Percentiles rank a stretch among this genome's conserved stretches.
Evolutionary conservation across 2,888 invertebrate species (phyloP).

Genomic region (Allolobophora icterica): DNA sequence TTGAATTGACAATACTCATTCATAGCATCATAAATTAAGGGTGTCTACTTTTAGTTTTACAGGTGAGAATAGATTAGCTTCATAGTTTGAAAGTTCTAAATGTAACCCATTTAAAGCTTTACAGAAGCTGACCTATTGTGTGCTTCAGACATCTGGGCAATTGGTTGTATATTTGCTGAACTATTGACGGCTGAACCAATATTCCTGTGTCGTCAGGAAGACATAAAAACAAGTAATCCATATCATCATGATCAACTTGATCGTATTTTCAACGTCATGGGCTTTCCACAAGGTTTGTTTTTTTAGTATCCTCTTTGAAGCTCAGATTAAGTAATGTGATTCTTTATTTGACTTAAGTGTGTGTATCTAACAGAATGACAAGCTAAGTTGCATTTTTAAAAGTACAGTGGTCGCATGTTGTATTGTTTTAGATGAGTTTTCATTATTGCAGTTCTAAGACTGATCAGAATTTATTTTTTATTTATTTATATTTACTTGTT

Average conservation of each 20-base stretch:
- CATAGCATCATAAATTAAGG: not conserved
- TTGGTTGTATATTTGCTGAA: conserved; percentile 98
- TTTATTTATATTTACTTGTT: too few relatives aligned
- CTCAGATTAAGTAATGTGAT: not conserved
- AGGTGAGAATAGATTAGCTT: too few relatives aligned
- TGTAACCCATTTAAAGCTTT: not conserved
- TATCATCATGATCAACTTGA: conserved; percentile 98
- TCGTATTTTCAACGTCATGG: conserved; percentile 98
- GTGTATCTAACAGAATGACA: too few relatives aligned
- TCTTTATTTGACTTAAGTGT: not conserved
- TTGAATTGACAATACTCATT: too few relatives aligned
- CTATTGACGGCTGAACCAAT: conserved; percentile 97
- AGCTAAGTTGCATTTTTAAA: too few relatives aligned
- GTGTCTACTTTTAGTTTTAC: too few relatives aligned
- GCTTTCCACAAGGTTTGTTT: conserved; percentile 80
- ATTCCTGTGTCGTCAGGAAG: conserved; percentile 98
- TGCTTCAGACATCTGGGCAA: conserved; percentile 90
- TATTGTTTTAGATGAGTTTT: too few relatives aligned
- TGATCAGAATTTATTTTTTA: not conserved
- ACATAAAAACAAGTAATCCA: conserved; percentile 98
- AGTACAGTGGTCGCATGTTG: too few relatives aligned
- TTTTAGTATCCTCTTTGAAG: not conserved
- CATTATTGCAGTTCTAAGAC: not conserved
- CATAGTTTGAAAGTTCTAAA: not conserved
- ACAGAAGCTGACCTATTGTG: not conserved